Evolutionary conservation across 2,797 vertebrate species (phyloP), one percentile per base, ranked within the genome.

Genomic region (Pitangus sulphuratus): DNA sequence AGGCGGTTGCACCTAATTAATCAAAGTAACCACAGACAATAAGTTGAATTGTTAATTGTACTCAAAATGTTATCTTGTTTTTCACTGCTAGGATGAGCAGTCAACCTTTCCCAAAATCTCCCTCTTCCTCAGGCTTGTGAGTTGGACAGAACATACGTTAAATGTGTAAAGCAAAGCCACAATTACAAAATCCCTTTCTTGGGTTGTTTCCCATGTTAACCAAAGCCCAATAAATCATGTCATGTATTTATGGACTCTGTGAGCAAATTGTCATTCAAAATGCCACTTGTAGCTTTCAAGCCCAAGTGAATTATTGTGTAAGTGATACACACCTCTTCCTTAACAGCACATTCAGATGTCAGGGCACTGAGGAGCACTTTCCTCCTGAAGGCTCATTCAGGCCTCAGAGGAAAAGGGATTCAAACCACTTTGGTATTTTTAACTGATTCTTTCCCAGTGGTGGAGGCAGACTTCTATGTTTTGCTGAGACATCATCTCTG

Each of bases 301-400:
- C 51, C 87, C 65, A 8, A 3, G 94, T 96, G 93, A 83, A 70
- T 96, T 93, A 97, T 77, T 8, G 95, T 1, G 9, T 5, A 10
- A 85, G 90, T 22, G 60, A 31, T 79, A 58, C 93, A 97, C 97
- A 89, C 97, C 97, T 97, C 97, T 97, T 97, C 97, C 97, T 84
- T 4, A 91, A 84, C 96, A 53, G 95, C 96, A 89, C 95, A 94
- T 97, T 97, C 98, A 95, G 50, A 96, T 95, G 97, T 97, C 98
- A 98, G 94, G 44, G 47, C 1, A 24, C 20, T 96, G 97, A 97
- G 97, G 93, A 97, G 95, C 58, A 91, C 92, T 96, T 97, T 98
- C 97, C 97, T 98, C 84, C 57, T 6, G 4, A 90, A 96, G 84
- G 64, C 86, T 95, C 80, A 78, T 44, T 93, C 79, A 91, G 80